Conservation (phyloP, 2,797 vertebrate genomes). For the Mus spretus region DNA sequence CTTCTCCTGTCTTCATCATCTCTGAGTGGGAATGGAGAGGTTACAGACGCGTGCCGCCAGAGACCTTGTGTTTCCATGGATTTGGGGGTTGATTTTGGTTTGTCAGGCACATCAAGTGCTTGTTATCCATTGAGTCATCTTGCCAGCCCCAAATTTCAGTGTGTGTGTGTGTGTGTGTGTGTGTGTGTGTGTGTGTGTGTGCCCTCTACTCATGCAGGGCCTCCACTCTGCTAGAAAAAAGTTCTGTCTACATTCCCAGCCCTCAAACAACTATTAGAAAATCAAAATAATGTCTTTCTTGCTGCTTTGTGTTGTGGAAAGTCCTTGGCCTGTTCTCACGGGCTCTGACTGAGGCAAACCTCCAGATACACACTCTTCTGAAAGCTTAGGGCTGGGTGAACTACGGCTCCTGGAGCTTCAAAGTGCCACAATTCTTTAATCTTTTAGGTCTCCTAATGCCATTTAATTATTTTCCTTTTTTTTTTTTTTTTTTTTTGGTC, state of each 20-base stretch:
- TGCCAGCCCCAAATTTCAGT: background rate
- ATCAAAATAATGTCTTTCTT: background rate
- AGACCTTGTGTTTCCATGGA: background rate
- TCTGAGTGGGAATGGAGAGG: background rate
- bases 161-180: too few species aligned
- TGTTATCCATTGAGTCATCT: background rate
- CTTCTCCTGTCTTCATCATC: background rate
- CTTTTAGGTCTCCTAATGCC: background rate
- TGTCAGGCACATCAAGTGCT: background rate
- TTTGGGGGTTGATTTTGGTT: background rate
- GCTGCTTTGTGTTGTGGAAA: too few species aligned
- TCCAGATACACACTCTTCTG: background rate
- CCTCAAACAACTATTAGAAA: background rate
- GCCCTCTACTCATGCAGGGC: background rate
- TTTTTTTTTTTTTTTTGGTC: too few species aligned
- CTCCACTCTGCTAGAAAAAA: background rate
- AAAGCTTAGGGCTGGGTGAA: background rate
- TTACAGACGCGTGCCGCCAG: too few species aligned
- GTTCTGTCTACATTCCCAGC: background rate
- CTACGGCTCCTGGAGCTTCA: background rate
- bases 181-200: background rate
- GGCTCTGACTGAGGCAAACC: background rate
- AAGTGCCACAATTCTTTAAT: background rate
- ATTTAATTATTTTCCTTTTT: background rate
- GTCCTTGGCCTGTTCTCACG: background rate